Percentiles rank a stretch among this genome's conserved stretches.
Evolutionary conservation across 2,797 vertebrate genomes (phyloP).

Genomic region (Coilia nasus): DNA sequence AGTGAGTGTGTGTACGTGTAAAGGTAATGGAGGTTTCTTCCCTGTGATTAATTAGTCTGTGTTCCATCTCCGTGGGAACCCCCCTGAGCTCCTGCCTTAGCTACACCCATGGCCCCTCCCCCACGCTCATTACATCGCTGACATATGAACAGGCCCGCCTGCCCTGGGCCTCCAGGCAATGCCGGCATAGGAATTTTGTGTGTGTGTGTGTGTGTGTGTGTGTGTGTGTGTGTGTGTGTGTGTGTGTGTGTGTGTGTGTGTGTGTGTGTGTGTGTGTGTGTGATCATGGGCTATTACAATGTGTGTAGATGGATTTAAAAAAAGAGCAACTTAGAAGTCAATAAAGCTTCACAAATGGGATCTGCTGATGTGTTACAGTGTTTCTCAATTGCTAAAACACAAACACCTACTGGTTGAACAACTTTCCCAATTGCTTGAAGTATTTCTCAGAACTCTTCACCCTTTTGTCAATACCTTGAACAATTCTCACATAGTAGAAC

Average conservation of each 20-base stretch:
- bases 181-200: not conserved
- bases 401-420: too few relatives aligned
- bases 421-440: too few relatives aligned
- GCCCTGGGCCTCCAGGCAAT: not conserved
- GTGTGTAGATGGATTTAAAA: not conserved
- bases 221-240: constrained; percentile 1
- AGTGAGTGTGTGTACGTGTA: not conserved
- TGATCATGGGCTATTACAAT: not conserved
- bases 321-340: not conserved
- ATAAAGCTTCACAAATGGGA: constrained; percentile 17
- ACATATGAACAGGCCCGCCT: not conserved
- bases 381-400: too few relatives aligned
- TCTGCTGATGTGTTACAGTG: not conserved
- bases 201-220: constrained; percentile 1
- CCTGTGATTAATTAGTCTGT: not conserved
- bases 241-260: not conserved
- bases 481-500: too few relatives aligned
- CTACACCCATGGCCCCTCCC: not conserved
- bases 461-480: too few relatives aligned
- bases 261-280: not conserved
- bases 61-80: constrained; percentile 2
- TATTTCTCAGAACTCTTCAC: too few relatives aligned
- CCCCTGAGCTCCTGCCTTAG: not conserved
- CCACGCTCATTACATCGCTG: not conserved
- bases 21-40: not conserved